These are phyloP conservation scores for Sorex araneus DNA, from an alignment of 2,113 vertebrate species.

Conservation along the genomic window DNA sequence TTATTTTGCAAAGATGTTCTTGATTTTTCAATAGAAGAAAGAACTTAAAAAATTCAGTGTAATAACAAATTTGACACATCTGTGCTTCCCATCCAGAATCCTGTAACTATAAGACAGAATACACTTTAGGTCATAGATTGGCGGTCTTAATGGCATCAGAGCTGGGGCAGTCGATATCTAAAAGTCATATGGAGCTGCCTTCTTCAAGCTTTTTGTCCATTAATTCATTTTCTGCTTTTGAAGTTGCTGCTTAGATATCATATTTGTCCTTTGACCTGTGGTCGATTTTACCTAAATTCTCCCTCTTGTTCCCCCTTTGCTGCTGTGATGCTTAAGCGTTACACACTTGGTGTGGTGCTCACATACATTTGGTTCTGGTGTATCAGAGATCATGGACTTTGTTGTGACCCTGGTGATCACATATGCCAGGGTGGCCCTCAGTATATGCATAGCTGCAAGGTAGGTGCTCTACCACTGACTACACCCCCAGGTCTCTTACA, in stretches of 20 bases:
- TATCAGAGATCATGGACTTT: too few relatives aligned
- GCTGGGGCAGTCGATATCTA: background rate
- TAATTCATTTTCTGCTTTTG: slow-evolving; percentile 10
- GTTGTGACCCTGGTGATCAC: too few relatives aligned
- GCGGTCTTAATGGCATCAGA: background rate
- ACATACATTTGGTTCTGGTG: too few relatives aligned
- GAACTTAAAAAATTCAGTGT: slow-evolving; percentile 81
- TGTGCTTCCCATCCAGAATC: slow-evolving; percentile 72
- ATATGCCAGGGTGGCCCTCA: too few relatives aligned
- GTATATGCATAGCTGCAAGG: too few relatives aligned
- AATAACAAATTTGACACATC: slow-evolving; percentile 82
- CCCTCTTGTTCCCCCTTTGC: too few relatives aligned
- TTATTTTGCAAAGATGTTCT: slow-evolving; percentile 85
- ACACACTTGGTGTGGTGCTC: too few relatives aligned
- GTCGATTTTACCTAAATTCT: background rate
- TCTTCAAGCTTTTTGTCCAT: slow-evolving; percentile 37
- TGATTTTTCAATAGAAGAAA: slow-evolving; percentile 84
- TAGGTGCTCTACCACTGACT: too few relatives aligned
- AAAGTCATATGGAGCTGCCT: background rate
- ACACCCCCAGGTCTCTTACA: too few relatives aligned
- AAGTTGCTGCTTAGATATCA: slow-evolving; percentile 19
- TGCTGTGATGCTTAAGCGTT: too few relatives aligned
- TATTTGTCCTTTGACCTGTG: background rate
- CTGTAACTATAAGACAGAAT: slow-evolving; percentile 31
- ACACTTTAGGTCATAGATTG: slow-evolving; percentile 31